phyloP scores from a whole-genome alignment of 2,113 vertebrate species.

The Phalacrocorax aristotelis region DNA sequence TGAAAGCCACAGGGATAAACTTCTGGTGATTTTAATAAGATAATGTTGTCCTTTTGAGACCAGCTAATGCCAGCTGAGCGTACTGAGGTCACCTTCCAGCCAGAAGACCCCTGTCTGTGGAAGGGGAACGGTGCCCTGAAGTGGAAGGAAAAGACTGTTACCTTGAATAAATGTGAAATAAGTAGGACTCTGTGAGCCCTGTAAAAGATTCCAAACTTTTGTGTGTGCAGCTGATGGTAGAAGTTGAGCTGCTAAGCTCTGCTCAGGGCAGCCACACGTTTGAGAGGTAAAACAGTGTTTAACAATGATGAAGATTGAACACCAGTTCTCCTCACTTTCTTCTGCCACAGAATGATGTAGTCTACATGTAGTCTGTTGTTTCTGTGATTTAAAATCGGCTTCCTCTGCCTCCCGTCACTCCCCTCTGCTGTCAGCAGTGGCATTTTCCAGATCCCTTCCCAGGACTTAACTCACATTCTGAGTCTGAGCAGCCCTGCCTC shows the following conservation, averaged over 20 bases:
- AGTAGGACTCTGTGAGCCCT: not conserved
- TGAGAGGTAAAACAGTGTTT: not conserved
- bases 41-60: not conserved
- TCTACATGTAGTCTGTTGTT: not conserved
- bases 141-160: not conserved
- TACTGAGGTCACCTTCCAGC: not conserved
- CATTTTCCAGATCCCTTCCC: constrained; percentile 63
- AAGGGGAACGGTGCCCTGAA: constrained; percentile 4
- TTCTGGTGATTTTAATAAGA: not conserved
- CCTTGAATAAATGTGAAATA: not conserved
- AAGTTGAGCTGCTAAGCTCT: not conserved
- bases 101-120: not conserved
- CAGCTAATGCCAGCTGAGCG: not conserved
- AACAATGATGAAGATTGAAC: not conserved
- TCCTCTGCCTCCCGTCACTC: not conserved
- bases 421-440: constrained; percentile 36
- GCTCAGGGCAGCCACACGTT: not conserved
- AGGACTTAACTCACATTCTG: constrained; percentile 40
- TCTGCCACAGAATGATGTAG: not conserved
- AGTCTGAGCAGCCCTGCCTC: constrained; percentile 41
- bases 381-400: constrained; percentile 15
- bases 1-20: not conserved
- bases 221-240: not conserved
- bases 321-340: not conserved
- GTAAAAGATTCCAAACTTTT: not conserved